Evolutionary conservation across 1,140 invertebrate species (phyloP), one percentile per base, ranked within the genome.

Genomic region (Patella vulgata): DNA sequence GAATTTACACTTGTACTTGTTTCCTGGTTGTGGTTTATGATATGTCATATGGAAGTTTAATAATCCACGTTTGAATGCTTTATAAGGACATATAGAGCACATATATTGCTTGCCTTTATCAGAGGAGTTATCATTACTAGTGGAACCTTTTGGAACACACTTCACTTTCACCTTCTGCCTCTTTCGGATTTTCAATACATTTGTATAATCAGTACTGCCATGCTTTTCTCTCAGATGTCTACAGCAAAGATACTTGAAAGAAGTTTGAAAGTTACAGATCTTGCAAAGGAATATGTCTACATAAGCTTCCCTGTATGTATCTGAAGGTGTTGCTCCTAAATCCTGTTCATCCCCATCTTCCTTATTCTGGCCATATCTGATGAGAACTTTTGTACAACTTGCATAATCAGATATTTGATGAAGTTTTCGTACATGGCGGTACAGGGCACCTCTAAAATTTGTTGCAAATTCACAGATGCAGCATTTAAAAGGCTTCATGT

Each of bases 1-100:
- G 66, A 90, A 89, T 68, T 89, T 89, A 82, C 93, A 95, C 80
- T 93, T 94, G 70, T 90, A 91, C 68, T 89, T 88, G 23, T 90
- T 77, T 11, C 60, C 59, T 8, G 88, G 78, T 54, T 88, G 89
- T 0, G 89, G 88, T 48, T 89, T 87, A 82, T 94, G 93, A 72
- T 92, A 89, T 51, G 89, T 87, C 72, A 89, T 84, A 77, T 95
- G 93, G 44, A 88, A 83, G 50, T 90, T 87, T 58, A 93, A 87
- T 57, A 88, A 83, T 27, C 87, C 85, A 36, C 88, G 86, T 70
- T 90, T 89, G 21, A 86, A 82, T 46, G 88, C 88, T 33, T 86
- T 88, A 78, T 90, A 95, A 11, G 92, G 92, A 83, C 93, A 95
- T 55, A 90, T 88, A 14, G 87, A 86, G 71, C 93, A 94, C 51